These are phyloP conservation scores for Micropterix aruncella DNA, from an alignment of 2,888 invertebrate species.

Conservation along the genomic window DNA sequence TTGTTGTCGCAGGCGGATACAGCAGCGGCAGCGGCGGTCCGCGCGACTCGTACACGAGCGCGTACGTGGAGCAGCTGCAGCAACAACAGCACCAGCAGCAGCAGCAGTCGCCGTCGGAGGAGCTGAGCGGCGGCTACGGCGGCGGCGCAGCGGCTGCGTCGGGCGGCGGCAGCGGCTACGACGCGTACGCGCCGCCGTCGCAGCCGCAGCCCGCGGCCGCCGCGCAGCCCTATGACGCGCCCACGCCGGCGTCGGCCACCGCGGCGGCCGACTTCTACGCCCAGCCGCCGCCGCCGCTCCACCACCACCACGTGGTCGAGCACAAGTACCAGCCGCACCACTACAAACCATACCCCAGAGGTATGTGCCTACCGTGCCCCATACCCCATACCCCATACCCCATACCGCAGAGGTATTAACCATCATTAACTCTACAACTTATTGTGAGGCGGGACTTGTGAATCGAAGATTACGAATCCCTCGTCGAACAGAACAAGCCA, in stretches of 20 bases:
- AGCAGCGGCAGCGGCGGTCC: slow-evolving; percentile 40
- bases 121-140: slow-evolving; percentile 20
- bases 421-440: too few relatives aligned
- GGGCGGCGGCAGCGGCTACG: slow-evolving; percentile 25
- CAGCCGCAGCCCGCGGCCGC: slow-evolving; percentile 29
- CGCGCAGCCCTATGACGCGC: slow-evolving; percentile 33
- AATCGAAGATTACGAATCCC: too few relatives aligned
- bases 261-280: slow-evolving; percentile 61
- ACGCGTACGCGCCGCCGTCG: slow-evolving; percentile 20
- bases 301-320: slow-evolving; percentile 28
- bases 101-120: slow-evolving; percentile 15
- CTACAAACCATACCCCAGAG: slow-evolving; percentile 58
- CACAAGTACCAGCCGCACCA: slow-evolving; percentile 59
- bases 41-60: slow-evolving; percentile 19
- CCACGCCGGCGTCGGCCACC: slow-evolving; percentile 48
- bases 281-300: slow-evolving; percentile 30
- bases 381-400: too few relatives aligned
- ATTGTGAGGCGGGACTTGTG: too few relatives aligned
- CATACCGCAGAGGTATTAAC: too few relatives aligned
- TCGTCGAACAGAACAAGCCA: too few relatives aligned
- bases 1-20: slow-evolving; percentile 44
- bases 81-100: slow-evolving; percentile 15
- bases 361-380: slow-evolving; percentile 25
- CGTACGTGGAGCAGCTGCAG: slow-evolving; percentile 11
- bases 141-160: slow-evolving; percentile 31